Base-by-base conservation (phyloP, 2,888 invertebrate genomes). In the Drosophila flavopinicola region DNA sequence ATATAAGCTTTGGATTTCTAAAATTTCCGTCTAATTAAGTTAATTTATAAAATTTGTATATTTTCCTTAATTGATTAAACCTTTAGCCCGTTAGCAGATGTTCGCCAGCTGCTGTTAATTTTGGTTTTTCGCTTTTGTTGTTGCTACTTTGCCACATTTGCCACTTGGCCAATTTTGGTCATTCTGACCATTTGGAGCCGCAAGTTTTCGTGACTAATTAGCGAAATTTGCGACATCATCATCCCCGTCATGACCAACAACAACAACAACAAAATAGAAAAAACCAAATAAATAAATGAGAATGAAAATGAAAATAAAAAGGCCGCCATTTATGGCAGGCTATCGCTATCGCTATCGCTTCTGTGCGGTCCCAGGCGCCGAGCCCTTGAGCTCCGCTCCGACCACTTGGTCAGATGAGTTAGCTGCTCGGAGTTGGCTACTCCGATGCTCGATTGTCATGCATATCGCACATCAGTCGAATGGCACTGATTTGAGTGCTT, bases 401-500 rank as follows among this genome's bases (percentile, higher is more conserved):
- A 24, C n/a, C 11, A 44, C 25, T 52, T 51, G 49, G 57, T 24
- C 39, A 56, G 39, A 47, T 25, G 42, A 32, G 25, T 30, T 35
- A 30, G 29, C 35, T 11, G 25, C n/a, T n/a, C n/a, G n/a, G n/a
- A n/a, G n/a, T n/a, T n/a, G n/a, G n/a, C n/a, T 54, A 30, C 38
- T 37, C 30, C 53, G 47, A 64, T 64, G 57, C 52, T 44, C 39
- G 24, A 64, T 74, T 71, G 64, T 58, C 73, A 73, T 70, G 76
- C 72, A 63, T 66, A 63, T 58, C 20, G 29, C 51, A 52, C 61
- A 71, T 61, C 64, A 69, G 25, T 13, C 65, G 59, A 48, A n/a
- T 39, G 27, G 66, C 82, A 66, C 53, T 80, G 80, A 86, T 80
- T 80, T 86, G 80, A 79, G 80, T 84, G 86, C 63, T 74, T 77